These are phyloP conservation scores for Symphodus melops DNA, from an alignment of 2,113 vertebrate genomes.

Conservation along the genomic window DNA sequence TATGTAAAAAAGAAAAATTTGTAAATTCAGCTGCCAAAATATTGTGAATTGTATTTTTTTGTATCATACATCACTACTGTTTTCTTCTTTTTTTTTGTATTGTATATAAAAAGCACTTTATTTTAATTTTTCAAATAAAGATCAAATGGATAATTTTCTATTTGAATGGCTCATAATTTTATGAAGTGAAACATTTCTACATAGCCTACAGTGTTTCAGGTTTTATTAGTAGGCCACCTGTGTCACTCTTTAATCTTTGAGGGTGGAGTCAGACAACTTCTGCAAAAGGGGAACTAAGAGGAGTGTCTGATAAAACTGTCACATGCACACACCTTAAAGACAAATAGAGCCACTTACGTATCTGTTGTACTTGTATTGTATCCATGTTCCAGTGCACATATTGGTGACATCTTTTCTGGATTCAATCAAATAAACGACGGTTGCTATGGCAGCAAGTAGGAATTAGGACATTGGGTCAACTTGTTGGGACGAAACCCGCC, in stretches of 20 bases:
- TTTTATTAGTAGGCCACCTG: background rate
- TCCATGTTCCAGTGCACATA: background rate
- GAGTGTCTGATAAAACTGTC: constrained; percentile 48
- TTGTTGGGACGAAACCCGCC: constrained; percentile 31
- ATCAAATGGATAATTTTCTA: constrained; percentile 72
- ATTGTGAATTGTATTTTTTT: constrained; percentile 84
- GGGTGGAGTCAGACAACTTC: constrained; percentile 43
- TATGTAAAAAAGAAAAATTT: constrained; percentile 78
- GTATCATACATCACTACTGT: constrained; percentile 82
- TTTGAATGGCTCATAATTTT: constrained; percentile 19
- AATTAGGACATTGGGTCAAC: background rate
- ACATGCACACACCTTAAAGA: constrained; percentile 62
- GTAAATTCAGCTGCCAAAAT: constrained; percentile 83
- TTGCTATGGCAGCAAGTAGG: background rate
- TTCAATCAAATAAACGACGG: background rate
- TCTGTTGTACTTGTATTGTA: background rate
- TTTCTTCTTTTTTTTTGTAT: constrained; percentile 76
- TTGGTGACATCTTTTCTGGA: background rate
- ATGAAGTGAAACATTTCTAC: background rate
- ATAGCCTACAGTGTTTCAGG: too few relatives aligned
- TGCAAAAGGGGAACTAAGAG: constrained; percentile 24
- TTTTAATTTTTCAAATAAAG: constrained; percentile 87
- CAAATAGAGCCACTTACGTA: constrained; percentile 57
- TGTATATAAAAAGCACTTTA: constrained; percentile 88
- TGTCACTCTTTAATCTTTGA: background rate